Evolutionary conservation across 23 tunicate species (phyloP).

Genomic region (Botrylloides violaceus): DNA sequence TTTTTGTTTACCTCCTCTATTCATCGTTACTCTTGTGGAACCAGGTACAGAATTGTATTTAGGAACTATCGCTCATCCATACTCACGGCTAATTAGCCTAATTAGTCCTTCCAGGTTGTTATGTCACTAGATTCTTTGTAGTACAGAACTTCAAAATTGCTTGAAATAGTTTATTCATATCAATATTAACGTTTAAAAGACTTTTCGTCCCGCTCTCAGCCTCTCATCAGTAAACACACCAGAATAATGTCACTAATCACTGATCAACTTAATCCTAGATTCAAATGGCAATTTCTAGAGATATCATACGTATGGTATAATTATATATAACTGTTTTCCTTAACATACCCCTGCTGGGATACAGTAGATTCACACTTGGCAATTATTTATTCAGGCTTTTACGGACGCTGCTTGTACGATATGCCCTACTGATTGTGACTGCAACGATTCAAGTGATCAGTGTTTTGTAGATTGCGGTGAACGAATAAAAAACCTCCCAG

Average conservation of each 20-base stretch:
- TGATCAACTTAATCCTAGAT: no score
- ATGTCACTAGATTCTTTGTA: no score
- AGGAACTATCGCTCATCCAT: no score
- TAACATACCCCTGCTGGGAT: background rate
- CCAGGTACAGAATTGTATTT: no score
- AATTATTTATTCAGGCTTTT: slow-evolving; percentile 19
- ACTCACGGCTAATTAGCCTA: no score
- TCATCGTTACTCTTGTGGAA: slow-evolving; percentile 8
- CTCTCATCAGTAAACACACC: no score
- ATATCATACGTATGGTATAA: background rate
- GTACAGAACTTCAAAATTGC: no score
- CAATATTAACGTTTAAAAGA: no score
- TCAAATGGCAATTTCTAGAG: background rate
- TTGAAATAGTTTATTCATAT: no score
- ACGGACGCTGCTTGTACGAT: slow-evolving; percentile 22
- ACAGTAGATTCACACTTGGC: no score
- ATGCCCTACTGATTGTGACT: slow-evolving; percentile 22
- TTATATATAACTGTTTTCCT: background rate
- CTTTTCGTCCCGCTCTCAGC: no score
- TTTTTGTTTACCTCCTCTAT: slow-evolving; percentile 10
- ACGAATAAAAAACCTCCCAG: background rate
- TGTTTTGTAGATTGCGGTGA: slow-evolving; percentile 15
- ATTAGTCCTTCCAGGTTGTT: no score
- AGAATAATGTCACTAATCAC: background rate
- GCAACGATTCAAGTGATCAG: background rate